Evolutionary conservation across 2,888 invertebrate genomes (phyloP).

Genomic region (Spodoptera exigua): DNA sequence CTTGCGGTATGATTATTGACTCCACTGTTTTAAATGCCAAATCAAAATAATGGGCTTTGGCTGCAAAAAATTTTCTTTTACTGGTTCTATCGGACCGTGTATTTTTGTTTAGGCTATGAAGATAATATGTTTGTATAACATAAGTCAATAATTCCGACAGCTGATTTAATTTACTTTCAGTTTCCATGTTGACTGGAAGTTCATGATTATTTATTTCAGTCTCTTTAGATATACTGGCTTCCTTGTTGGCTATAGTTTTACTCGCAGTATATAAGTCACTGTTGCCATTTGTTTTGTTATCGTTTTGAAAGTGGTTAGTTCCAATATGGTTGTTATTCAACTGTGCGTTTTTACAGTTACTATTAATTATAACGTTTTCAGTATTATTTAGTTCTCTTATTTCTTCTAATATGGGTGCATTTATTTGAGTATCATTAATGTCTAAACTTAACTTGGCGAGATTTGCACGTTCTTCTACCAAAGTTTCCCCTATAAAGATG

Average conservation of each 20-base stretch:
- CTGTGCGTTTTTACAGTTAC: background rate
- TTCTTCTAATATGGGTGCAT: background rate
- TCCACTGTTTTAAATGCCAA: constrained; percentile 61
- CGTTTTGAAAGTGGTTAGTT: background rate
- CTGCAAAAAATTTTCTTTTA: constrained; percentile 29
- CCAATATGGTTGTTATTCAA: background rate
- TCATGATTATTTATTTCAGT: background rate
- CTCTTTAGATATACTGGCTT: background rate
- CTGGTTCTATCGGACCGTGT: background rate
- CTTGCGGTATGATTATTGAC: constrained; percentile 64
- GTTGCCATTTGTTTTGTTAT: constrained; percentile 10
- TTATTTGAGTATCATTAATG: background rate
- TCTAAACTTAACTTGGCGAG: constrained; percentile 9
- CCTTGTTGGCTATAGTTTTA: background rate
- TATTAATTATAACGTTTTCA: background rate
- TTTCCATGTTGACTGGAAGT: background rate
- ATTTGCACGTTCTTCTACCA: no score
- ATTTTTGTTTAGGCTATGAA: constrained; percentile 6
- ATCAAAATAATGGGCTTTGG: constrained; percentile 62
- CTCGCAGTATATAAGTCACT: background rate
- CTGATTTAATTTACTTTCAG: constrained; percentile 35
- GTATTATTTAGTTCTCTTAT: background rate
- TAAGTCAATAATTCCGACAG: constrained; percentile 59
- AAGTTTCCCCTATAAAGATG: no score
- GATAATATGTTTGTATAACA: constrained; percentile 53